These are phyloP conservation scores for Bambusicola thoracicus DNA, from an alignment of 2,113 vertebrate species.

Conservation along the genomic window DNA sequence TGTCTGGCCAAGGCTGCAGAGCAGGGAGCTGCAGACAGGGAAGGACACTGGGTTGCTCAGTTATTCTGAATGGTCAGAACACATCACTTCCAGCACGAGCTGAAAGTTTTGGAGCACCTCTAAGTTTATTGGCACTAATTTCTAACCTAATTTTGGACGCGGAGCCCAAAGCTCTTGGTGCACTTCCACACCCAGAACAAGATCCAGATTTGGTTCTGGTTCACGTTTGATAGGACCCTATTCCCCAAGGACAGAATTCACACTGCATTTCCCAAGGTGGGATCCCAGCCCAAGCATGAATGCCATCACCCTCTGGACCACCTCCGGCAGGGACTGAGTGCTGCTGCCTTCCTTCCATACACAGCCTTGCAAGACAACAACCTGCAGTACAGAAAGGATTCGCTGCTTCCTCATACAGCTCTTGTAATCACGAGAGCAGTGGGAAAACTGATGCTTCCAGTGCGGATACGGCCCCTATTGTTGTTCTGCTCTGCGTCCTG, in stretches of 20 bases:
- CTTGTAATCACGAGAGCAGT: not conserved
- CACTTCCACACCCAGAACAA: not conserved
- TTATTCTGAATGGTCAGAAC: not conserved
- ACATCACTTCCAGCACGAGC: not conserved
- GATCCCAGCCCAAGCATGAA: not conserved
- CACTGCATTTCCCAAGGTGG: not conserved
- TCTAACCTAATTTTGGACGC: not conserved
- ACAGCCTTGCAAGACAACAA: not conserved
- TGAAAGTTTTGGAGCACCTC: rapidly evolving
- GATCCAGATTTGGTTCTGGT: not conserved
- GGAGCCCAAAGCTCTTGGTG: not conserved
- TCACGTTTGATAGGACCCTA: not conserved
- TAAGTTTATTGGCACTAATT: not conserved
- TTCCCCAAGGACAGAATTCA: not conserved
- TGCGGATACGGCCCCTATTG: not conserved
- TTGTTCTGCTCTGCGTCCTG: not conserved
- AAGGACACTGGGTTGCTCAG: not conserved
- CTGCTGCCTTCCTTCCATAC: not conserved
- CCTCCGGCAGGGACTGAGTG: not conserved
- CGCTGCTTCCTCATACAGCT: not conserved
- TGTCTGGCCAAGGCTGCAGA: slow-evolving; percentile 50
- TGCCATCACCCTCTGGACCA: rapidly evolving
- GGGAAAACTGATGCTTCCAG: not conserved
- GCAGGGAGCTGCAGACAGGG: slow-evolving; percentile 16
- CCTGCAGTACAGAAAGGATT: not conserved